Percentiles rank a stretch among this genome's conserved stretches.
Conservation (phyloP, 1,140 invertebrate species). For the Aphaenogaster rudis region DNA sequence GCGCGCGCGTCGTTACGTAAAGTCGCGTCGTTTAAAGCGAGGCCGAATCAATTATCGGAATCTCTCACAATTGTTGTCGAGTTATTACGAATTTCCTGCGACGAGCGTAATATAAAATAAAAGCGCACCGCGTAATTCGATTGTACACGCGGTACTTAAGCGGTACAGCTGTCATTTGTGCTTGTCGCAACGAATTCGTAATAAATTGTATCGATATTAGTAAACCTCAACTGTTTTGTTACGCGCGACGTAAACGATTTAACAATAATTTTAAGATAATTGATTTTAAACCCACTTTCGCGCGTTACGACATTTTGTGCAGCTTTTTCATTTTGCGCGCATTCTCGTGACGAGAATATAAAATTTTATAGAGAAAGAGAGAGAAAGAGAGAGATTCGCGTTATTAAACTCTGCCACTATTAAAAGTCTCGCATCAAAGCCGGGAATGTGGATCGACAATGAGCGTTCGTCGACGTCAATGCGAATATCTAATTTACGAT, state of each 20-base stretch:
- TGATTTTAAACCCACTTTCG: constrained; percentile 9
- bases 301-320: neutral
- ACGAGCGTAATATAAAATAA: neutral
- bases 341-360: constrained; percentile 31
- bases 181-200: constrained; percentile 4
- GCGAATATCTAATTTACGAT: constrained; percentile 65
- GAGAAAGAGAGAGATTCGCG: constrained; percentile 23
- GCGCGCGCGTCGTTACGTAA: constrained; percentile 12
- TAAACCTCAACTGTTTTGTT: neutral
- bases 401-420: constrained; percentile 57
- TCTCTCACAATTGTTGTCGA: constrained; percentile 27
- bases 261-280: constrained; percentile 25
- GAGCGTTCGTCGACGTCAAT: constrained; percentile 41
- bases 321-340: constrained; percentile 5
- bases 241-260: constrained; percentile 10
- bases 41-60: constrained; percentile 28
- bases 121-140: neutral
- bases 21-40: constrained; percentile 29
- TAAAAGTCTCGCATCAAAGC: constrained; percentile 45
- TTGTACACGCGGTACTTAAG: neutral
- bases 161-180: neutral
- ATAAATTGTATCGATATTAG: constrained; percentile 2
- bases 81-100: constrained; percentile 18
- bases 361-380: constrained; percentile 26
- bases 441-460: constrained; percentile 53